phyloP scores from a whole-genome alignment of 2,797 vertebrate genomes.

The Nannoperca australis region DNA sequence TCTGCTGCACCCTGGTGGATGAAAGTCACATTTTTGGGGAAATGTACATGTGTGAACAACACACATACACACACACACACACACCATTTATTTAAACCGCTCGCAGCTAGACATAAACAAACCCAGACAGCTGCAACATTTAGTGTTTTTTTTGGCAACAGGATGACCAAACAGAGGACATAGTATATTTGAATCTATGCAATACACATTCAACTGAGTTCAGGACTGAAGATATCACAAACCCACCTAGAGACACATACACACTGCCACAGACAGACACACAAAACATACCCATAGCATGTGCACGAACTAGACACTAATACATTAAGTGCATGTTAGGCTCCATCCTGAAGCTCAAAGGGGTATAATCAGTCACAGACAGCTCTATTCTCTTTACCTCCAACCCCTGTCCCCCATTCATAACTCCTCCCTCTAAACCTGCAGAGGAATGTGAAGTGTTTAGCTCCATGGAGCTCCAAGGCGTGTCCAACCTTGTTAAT shows the following conservation, averaged over 20 bases:
- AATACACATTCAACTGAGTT: slow-evolving; percentile 18
- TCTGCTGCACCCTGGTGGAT: neutral
- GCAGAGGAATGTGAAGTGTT: slow-evolving; percentile 76
- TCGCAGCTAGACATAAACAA: slow-evolving; percentile 13
- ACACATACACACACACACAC: neutral
- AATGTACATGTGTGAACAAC: neutral
- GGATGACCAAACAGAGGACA: slow-evolving; percentile 3
- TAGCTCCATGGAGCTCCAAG: slow-evolving; percentile 49
- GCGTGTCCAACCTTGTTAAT: slow-evolving; percentile 74
- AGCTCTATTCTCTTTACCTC: slow-evolving; percentile 29
- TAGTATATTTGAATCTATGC: slow-evolving; percentile 7
- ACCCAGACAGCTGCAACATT: slow-evolving; percentile 38
- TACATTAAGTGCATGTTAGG: slow-evolving; percentile 22
- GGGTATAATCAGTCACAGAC: slow-evolving; percentile 35
- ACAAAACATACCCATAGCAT: neutral
- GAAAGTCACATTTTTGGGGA: slow-evolving; percentile 4
- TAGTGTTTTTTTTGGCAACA: slow-evolving; percentile 11
- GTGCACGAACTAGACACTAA: slow-evolving; percentile 18
- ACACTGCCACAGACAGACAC: neutral
- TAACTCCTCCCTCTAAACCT: slow-evolving; percentile 53
- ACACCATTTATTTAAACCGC: neutral
- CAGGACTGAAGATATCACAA: neutral
- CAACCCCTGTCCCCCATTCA: neutral
- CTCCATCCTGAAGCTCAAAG: slow-evolving; percentile 14
- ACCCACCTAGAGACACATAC: neutral